Percentiles rank a stretch among this genome's conserved stretches.
Evolutionary conservation across 2,888 invertebrate species (phyloP).

Genomic region (Drosophila incognita): DNA sequence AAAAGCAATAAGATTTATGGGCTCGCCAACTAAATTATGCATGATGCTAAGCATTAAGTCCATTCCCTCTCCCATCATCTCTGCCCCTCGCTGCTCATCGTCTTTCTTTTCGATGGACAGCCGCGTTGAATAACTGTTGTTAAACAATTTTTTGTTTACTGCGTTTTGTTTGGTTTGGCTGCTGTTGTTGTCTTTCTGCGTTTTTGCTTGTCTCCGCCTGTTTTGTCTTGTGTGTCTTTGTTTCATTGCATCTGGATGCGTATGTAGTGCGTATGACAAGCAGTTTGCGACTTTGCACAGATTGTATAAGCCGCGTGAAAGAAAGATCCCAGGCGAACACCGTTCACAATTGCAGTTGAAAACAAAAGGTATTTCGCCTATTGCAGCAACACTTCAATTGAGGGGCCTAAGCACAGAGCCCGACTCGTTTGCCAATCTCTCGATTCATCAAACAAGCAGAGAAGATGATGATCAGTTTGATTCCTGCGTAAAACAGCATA

Average conservation of each 20-base stretch:
- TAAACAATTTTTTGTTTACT: constrained; percentile 45
- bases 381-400: constrained; percentile 42
- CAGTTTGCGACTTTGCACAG: constrained; percentile 29
- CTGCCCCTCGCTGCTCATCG: constrained; percentile 9
- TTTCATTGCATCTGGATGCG: constrained; percentile 44
- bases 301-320: constrained; percentile 48
- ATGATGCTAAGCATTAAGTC: constrained; percentile 53
- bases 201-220: constrained; percentile 3
- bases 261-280: constrained; percentile 52
- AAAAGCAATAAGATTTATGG: constrained; percentile 66
- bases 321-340: constrained; percentile 39
- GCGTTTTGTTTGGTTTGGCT: constrained; percentile 4
- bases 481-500: neutral
- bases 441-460: constrained; percentile 20
- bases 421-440: constrained; percentile 13
- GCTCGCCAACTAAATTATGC: constrained; percentile 68
- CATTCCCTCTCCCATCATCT: neutral
- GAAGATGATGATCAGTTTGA: neutral
- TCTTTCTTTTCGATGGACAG: constrained; percentile 15
- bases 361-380: constrained; percentile 43
- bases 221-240: constrained; percentile 18
- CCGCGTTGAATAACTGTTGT: constrained; percentile 61
- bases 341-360: constrained; percentile 39
- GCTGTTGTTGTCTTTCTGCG: constrained; percentile 8
- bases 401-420: constrained; percentile 23